A percentile compares a stretch with the other conserved stretches of the same genome.
phyloP scores from a whole-genome alignment of 2,113 vertebrate species.

The Brachirus orientalis region DNA sequence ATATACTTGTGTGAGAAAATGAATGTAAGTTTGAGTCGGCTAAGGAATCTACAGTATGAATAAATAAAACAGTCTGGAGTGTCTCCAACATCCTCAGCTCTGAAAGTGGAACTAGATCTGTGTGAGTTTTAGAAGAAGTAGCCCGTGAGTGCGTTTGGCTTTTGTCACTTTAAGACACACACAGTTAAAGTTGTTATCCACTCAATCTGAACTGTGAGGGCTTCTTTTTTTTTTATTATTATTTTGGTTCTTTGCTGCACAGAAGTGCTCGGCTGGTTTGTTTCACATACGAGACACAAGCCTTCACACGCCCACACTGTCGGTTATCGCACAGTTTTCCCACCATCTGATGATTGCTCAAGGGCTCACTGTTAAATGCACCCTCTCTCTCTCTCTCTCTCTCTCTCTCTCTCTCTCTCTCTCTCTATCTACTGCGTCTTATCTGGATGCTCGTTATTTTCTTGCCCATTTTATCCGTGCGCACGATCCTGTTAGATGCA shows the following conservation, averaged over 20 bases:
- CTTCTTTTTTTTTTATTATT: constrained; percentile 1
- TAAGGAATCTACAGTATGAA: no score
- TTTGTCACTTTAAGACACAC: constrained; percentile 36
- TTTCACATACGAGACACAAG: constrained; percentile 50
- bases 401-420: constrained; percentile 25
- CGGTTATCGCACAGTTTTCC: constrained; percentile 45
- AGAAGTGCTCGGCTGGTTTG: constrained; percentile 20
- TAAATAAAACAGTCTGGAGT: no score
- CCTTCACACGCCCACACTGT: constrained; percentile 66
- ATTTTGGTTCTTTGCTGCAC: constrained; percentile 16
- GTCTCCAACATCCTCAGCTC: constrained; percentile 28
- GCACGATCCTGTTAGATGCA: no score
- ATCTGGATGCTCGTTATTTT: not conserved
- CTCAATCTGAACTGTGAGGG: constrained; percentile 22
- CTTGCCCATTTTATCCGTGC: not conserved
- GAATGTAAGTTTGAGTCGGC: no score
- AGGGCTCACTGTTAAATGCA: constrained; percentile 21
- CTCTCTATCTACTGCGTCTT: constrained; percentile 17
- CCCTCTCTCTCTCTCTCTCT: constrained; percentile 27
- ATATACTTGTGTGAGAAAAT: no score
- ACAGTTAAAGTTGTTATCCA: constrained; percentile 6
- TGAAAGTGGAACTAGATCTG: constrained; percentile 37
- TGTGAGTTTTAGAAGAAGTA: constrained; percentile 21
- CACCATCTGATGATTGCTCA: constrained; percentile 49
- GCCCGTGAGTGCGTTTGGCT: not conserved